A percentile compares a stretch with the other conserved stretches of the same genome.
Conservation (phyloP, 2,797 vertebrate species). For the Sylvia borin region DNA sequence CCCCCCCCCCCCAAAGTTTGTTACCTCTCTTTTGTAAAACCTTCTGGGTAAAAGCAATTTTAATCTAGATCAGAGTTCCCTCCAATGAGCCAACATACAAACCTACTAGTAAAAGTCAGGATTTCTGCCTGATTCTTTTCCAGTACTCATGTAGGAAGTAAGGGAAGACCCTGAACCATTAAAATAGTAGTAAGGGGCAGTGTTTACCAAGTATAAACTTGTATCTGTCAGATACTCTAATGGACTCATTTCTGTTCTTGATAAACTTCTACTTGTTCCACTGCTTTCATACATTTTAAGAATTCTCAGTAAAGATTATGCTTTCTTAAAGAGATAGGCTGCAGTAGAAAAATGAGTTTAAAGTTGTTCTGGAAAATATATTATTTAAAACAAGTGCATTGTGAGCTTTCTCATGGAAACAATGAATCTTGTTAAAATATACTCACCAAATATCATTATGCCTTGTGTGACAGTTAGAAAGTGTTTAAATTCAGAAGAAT, state of each 20-base stretch:
- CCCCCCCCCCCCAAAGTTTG: rapidly evolving
- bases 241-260: not conserved
- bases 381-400: not conserved
- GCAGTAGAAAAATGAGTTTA: not conserved
- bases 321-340: not conserved
- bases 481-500: not conserved
- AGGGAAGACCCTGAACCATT: not conserved
- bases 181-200: not conserved
- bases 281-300: not conserved
- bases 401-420: not conserved
- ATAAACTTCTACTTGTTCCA: not conserved
- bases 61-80: not conserved
- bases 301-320: not conserved
- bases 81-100: not conserved
- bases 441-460: not conserved
- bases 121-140: not conserved
- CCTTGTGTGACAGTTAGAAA: not conserved
- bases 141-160: not conserved
- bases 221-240: not conserved
- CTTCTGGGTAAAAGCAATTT: not conserved
- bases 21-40: not conserved
- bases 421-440: not conserved
- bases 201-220: not conserved
- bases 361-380: not conserved
- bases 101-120: not conserved